phyloP scores from a whole-genome alignment of 2,888 invertebrate species.

The Pyralis farinalis region DNA sequence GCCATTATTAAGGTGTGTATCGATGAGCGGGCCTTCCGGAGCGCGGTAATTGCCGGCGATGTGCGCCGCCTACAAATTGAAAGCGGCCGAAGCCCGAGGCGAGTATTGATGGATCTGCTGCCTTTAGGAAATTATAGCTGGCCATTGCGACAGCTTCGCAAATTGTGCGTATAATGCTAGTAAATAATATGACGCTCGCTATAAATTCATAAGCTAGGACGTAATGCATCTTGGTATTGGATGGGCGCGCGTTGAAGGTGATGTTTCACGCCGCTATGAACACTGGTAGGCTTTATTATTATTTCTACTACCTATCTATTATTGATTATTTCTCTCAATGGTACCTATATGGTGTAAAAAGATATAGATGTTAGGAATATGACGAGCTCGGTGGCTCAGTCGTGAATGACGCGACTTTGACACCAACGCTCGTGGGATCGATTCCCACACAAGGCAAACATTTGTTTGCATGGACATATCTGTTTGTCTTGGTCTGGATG shows the following conservation, averaged over 20 bases:
- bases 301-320: too few relatives aligned
- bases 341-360: too few relatives aligned
- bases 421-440: too few relatives aligned
- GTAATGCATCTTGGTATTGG: slow-evolving; percentile 41
- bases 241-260: slow-evolving; percentile 17
- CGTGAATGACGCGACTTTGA: too few relatives aligned
- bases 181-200: slow-evolving; percentile 70
- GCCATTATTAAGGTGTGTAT: slow-evolving; percentile 74
- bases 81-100: slow-evolving; percentile 74
- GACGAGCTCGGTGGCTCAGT: too few relatives aligned
- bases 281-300: too few relatives aligned
- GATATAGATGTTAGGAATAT: too few relatives aligned
- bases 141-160: slow-evolving; percentile 79
- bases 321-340: too few relatives aligned
- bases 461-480: too few relatives aligned
- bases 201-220: slow-evolving; percentile 68
- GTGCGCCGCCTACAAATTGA: slow-evolving; percentile 79
- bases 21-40: slow-evolving; percentile 77
- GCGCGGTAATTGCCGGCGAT: slow-evolving; percentile 72
- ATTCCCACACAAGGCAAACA: too few relatives aligned
- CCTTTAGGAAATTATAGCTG: slow-evolving; percentile 77
- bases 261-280: slow-evolving; percentile 3
- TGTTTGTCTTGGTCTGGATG: too few relatives aligned
- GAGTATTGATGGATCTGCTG: slow-evolving; percentile 77
- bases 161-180: slow-evolving; percentile 80